These are phyloP conservation scores for rat (Rattus norvegicus) DNA, from an alignment of 2,113 vertebrate species.

Conservation along the genomic window GRCr8 NC_086031.1:79573501-79574000, in stretches of 20 bases:
- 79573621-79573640: background rate
- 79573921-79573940: background rate
- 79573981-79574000: background rate
- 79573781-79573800: background rate
- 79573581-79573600: background rate
- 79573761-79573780: background rate
- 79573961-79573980: background rate
- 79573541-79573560: background rate
- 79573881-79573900: background rate
- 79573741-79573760: background rate
- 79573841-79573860: background rate
- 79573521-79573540: background rate
- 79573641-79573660: background rate
- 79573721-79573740: background rate
- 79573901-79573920: background rate
- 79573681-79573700: background rate
- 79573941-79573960: background rate
- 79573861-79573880: background rate
- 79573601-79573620: background rate
- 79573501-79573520: background rate
- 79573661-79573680: background rate
- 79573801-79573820: background rate
- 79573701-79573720: background rate
- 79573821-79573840: background rate
- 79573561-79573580: background rate